Evolutionary conservation across 2,888 invertebrate species (phyloP), one percentile per base, ranked within the genome.

Genomic region (Liodrosophila aerea): DNA sequence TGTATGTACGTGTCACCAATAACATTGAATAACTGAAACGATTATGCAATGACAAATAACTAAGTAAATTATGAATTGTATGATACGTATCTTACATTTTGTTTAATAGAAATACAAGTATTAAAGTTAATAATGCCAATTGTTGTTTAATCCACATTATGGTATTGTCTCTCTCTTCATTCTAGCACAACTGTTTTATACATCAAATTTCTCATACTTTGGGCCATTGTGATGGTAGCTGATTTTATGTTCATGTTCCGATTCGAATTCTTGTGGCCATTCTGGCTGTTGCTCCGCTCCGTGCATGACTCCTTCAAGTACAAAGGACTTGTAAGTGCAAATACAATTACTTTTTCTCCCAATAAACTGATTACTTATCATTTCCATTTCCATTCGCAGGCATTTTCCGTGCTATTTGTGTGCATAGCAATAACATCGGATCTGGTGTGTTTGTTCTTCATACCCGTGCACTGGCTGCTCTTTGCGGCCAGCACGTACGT

Each of bases 251-350:
- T 98, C 91, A 98, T 98, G 92, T 98, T 99, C 92, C 95, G 99
- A 87, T 98, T 99, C 92, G 99, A 99, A 92, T 98, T 98, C 92
- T 93, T 99, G 89, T 99, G 98, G 98, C 98, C 99, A 51, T 97
- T 98, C 91, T 98, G 98, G 96, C 94, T 99, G 87, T 93, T 99
- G 87, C 92, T 98, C 81, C 94, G 98, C 91, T 97, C 97, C 90
- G 95, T 98, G 85, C 97, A 98, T 91, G 98, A 98, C 91, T 97
- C 98, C 78, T 98, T 97, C 91, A 97, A 97, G 92, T 98, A 97
- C 92, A 98, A 98, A 92, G 98, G 98, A 91, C 92, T 98, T 93
- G 97, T 97, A 89, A 94, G 95, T 78, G 12, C 4, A 1, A 29
- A 29, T 29, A 13, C 13, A 22, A 37, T 41, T 45, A 13, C 13